These are phyloP conservation scores for Phylloscopus trochilus DNA, from an alignment of 2,113 vertebrate genomes.

Conservation along the genomic window DNA sequence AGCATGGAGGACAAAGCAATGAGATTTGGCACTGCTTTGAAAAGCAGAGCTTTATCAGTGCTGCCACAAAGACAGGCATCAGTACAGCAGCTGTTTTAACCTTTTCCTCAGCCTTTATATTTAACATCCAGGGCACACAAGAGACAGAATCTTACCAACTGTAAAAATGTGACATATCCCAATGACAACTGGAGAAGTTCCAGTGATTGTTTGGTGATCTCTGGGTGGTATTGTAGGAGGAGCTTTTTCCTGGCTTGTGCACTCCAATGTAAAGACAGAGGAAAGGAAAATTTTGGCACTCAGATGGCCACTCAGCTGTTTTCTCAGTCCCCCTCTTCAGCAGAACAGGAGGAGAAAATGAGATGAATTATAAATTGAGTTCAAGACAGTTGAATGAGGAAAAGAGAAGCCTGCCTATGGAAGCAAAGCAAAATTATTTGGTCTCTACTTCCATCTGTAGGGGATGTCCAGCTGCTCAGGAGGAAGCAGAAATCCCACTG, in stretches of 20 bases:
- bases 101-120: not conserved
- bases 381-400: not conserved
- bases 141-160: not conserved
- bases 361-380: not conserved
- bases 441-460: not conserved
- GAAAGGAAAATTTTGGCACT: not conserved
- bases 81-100: not conserved
- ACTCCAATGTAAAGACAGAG: not conserved
- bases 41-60: not conserved
- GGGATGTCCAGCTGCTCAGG: fast-evolving
- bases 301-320: not conserved
- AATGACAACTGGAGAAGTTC: not conserved
- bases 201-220: not conserved
- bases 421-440: not conserved
- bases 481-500: not conserved
- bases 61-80: not conserved
- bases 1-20: not conserved
- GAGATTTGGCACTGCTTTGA: not conserved
- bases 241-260: not conserved
- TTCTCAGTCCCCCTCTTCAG: not conserved
- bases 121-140: not conserved
- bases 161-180: not conserved
- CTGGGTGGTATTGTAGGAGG: not conserved
- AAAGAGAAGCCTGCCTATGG: not conserved
- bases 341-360: not conserved